These are phyloP conservation scores for Muntiacus muntjak DNA, from an alignment of 2,113 vertebrate species.

Conservation along the genomic window DNA sequence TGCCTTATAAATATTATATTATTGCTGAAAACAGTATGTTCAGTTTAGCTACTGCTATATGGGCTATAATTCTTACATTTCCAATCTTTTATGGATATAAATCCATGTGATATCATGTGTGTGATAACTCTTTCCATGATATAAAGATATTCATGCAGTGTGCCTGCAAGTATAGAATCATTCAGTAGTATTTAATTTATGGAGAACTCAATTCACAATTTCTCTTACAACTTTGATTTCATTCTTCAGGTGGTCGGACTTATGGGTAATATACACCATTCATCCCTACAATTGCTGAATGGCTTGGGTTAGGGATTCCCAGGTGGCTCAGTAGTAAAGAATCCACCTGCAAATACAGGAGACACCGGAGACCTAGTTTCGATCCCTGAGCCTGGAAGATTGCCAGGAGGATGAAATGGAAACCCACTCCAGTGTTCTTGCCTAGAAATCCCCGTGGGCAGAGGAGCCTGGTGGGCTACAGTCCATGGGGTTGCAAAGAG, in stretches of 20 bases:
- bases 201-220: not conserved
- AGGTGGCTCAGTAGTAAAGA: not conserved
- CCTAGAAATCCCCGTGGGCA: not conserved
- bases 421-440: not conserved
- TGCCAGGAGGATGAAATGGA: not conserved
- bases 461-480: not conserved
- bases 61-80: not conserved
- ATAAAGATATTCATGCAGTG: not conserved
- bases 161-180: not conserved
- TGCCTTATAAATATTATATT: not conserved
- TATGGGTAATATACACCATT: not conserved
- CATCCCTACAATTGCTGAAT: conserved; percentile 20
- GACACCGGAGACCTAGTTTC: not conserved
- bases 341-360: not conserved
- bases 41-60: not conserved
- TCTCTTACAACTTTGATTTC: conserved; percentile 5
- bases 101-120: not conserved
- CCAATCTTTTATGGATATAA: not conserved
- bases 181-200: not conserved
- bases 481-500: not conserved
- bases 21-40: not conserved
- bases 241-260: conserved; percentile 25
- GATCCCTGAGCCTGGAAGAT: not conserved
- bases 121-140: not conserved
- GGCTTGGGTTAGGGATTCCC: not conserved